Percentiles rank a stretch among this genome's conserved stretches.
phyloP scores from a whole-genome alignment of 2,888 invertebrate species.

The Tachina lurida region DNA sequence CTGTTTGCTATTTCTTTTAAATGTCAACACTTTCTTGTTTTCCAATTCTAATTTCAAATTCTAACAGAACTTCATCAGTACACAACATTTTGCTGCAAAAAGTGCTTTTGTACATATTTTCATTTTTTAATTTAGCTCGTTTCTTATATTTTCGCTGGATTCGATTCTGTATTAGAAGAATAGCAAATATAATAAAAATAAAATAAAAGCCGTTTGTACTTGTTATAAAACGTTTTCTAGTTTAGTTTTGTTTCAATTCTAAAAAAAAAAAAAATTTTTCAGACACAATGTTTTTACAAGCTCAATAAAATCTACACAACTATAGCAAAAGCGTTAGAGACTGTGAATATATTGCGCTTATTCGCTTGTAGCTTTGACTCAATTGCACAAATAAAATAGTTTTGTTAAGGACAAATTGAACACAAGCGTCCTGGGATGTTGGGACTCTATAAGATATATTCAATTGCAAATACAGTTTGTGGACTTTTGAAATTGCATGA shows the following conservation, averaged over 20 bases:
- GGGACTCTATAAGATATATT: slow-evolving; percentile 10
- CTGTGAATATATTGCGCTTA: background rate
- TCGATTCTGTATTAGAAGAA: background rate
- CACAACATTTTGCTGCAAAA: background rate
- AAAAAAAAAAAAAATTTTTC: background rate
- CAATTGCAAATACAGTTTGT: slow-evolving; percentile 3
- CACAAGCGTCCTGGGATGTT: background rate
- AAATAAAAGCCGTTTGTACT: slow-evolving; percentile 6
- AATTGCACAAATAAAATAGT: slow-evolving; percentile 7
- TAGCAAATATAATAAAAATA: background rate
- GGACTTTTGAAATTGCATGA: background rate
- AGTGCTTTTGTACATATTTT: background rate
- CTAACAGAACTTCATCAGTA: slow-evolving; percentile 12
- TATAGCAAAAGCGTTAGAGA: slow-evolving; percentile 1
- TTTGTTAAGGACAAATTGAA: slow-evolving; percentile 24
- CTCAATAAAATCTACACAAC: slow-evolving; percentile 19
- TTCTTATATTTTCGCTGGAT: slow-evolving; percentile 25
- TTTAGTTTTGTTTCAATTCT: slow-evolving; percentile 1
- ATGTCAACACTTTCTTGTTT: slow-evolving; percentile 30
- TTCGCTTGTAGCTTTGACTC: background rate
- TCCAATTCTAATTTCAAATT: slow-evolving; percentile 21
- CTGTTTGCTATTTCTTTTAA: background rate
- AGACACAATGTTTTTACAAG: slow-evolving; percentile 25
- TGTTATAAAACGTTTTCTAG: background rate
- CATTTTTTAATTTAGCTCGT: background rate